Evolutionary conservation across 2,113 vertebrate species (phyloP).

Genomic region (Gobio gobio): DNA sequence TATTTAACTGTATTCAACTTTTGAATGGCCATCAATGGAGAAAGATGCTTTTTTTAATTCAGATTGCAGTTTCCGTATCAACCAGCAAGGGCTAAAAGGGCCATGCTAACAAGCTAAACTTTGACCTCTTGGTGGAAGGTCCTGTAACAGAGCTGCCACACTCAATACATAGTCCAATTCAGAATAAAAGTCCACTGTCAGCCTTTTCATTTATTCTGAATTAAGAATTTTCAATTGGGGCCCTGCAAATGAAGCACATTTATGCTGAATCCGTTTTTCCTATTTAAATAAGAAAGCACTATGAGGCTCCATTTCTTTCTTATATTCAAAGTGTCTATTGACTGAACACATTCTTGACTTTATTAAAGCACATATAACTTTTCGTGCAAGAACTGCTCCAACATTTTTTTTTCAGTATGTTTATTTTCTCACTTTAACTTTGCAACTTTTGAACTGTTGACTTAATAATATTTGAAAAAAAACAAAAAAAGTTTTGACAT

Average conservation of each 20-base stretch:
- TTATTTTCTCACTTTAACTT: background rate
- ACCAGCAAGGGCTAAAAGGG: background rate
- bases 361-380: background rate
- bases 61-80: background rate
- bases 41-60: background rate
- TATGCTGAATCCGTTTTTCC: background rate
- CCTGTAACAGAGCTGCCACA: background rate
- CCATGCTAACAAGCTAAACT: background rate
- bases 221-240: background rate
- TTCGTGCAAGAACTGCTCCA: background rate
- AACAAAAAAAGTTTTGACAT: background rate
- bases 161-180: background rate
- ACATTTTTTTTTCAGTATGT: background rate
- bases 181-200: background rate
- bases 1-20: too few species aligned
- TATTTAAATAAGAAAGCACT: background rate
- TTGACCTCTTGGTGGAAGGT: background rate
- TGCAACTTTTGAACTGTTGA: background rate
- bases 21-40: too few species aligned
- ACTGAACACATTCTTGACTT: constrained; percentile 1
- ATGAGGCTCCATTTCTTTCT: background rate
- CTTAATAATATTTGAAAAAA: background rate
- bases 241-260: constrained; percentile 5
- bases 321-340: constrained; percentile 1
- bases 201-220: background rate